phyloP scores from a whole-genome alignment of 2,888 invertebrate genomes.

The Coenonympha glycerion region DNA sequence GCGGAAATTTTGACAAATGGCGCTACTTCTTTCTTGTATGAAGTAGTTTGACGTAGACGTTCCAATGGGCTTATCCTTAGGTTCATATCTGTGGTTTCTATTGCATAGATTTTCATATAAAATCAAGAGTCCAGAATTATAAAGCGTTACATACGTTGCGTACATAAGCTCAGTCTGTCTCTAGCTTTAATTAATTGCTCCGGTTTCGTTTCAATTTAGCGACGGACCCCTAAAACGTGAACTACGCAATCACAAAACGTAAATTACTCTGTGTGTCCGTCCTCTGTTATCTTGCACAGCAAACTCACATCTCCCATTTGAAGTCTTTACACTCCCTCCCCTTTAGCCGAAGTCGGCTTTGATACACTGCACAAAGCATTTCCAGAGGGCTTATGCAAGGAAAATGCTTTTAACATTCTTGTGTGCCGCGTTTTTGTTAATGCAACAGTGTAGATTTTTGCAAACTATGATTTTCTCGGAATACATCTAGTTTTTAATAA shows the following conservation, averaged over 20 bases:
- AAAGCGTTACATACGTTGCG: too few relatives aligned
- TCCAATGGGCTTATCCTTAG: too few relatives aligned
- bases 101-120: too few relatives aligned
- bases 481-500: too few relatives aligned
- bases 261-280: background rate
- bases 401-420: slow-evolving; percentile 2
- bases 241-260: background rate
- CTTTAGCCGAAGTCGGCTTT: background rate
- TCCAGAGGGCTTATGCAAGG: slow-evolving; percentile 1
- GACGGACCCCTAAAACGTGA: background rate
- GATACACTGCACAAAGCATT: slow-evolving; percentile 1
- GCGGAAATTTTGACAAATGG: too few relatives aligned
- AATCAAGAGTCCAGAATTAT: too few relatives aligned
- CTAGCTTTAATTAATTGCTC: too few relatives aligned
- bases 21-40: too few relatives aligned
- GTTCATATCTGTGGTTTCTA: too few relatives aligned
- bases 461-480: background rate
- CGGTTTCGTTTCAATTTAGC: too few relatives aligned
- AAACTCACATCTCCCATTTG: background rate
- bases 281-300: background rate
- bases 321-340: background rate
- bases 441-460: background rate
- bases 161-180: too few relatives aligned
- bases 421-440: background rate
- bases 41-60: too few relatives aligned